These are phyloP conservation scores for Mystacornis crossleyi DNA, from an alignment of 2,113 vertebrate species.

Conservation along the genomic window DNA sequence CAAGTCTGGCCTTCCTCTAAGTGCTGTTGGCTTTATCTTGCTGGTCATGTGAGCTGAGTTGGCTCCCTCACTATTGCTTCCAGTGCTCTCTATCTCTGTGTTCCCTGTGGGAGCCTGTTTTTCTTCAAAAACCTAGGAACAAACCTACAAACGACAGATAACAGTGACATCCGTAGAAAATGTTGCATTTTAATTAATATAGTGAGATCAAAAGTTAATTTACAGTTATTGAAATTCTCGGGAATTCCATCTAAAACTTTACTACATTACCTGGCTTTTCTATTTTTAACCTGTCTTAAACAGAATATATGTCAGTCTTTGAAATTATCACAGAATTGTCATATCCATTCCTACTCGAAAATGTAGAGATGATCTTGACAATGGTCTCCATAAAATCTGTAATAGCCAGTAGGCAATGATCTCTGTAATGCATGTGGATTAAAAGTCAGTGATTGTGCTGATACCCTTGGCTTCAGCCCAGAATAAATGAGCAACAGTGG, in stretches of 20 bases:
- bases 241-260: background rate
- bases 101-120: background rate
- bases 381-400: background rate
- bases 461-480: background rate
- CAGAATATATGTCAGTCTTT: background rate
- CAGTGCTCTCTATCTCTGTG: background rate
- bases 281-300: background rate
- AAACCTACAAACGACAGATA: background rate
- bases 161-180: background rate
- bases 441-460: background rate
- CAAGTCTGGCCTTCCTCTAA: slow-evolving; percentile 27
- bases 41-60: slow-evolving; percentile 13
- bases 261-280: background rate
- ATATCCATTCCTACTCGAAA: background rate
- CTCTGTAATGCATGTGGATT: background rate
- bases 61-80: background rate
- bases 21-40: slow-evolving; percentile 21
- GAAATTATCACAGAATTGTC: background rate
- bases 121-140: background rate
- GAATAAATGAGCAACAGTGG: background rate
- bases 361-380: background rate
- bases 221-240: background rate
- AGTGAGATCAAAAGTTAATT: background rate
- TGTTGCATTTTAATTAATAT: background rate
- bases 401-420: background rate